Evolutionary conservation across 2,888 invertebrate genomes (phyloP).

Genomic region (Pterostichus madidus): DNA sequence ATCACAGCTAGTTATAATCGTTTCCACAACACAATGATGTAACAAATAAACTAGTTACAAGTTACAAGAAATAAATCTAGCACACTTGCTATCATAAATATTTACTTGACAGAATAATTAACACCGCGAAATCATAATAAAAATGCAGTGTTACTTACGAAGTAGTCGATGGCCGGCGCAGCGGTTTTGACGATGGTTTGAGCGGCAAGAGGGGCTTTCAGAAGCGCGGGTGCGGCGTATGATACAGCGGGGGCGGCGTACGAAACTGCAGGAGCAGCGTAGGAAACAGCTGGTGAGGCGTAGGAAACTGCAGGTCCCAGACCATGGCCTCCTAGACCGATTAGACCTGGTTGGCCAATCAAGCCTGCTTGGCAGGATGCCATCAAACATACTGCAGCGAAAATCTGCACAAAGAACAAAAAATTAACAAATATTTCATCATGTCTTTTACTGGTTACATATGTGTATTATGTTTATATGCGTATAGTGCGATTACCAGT

Average conservation of each 20-base stretch:
- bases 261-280: slow-evolving; percentile 54
- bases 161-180: slow-evolving; percentile 67
- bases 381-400: slow-evolving; percentile 61
- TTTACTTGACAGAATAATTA: slow-evolving; percentile 29
- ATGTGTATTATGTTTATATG: no score
- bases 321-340: slow-evolving; percentile 77
- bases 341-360: slow-evolving; percentile 72
- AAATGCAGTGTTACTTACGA: slow-evolving; percentile 59
- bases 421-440: no score
- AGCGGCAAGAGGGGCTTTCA: slow-evolving; percentile 63
- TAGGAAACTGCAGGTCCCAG: slow-evolving; percentile 69
- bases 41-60: slow-evolving; percentile 20
- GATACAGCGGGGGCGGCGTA: slow-evolving; percentile 51
- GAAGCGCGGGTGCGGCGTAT: slow-evolving; percentile 37
- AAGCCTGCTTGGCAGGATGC: slow-evolving; percentile 66
- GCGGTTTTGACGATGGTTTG: slow-evolving; percentile 64
- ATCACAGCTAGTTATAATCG: background rate
- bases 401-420: slow-evolving; percentile 40
- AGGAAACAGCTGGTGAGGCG: slow-evolving; percentile 51
- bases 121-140: background rate
- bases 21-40: slow-evolving; percentile 14
- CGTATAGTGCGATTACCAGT: no score
- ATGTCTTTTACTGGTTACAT: no score
- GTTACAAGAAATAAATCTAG: slow-evolving; percentile 12
- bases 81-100: slow-evolving; percentile 32